A percentile compares a stretch with the other conserved stretches of the same genome.
Evolutionary conservation across 2,888 invertebrate genomes (phyloP).

Genomic region (Amblyteles armatorius): DNA sequence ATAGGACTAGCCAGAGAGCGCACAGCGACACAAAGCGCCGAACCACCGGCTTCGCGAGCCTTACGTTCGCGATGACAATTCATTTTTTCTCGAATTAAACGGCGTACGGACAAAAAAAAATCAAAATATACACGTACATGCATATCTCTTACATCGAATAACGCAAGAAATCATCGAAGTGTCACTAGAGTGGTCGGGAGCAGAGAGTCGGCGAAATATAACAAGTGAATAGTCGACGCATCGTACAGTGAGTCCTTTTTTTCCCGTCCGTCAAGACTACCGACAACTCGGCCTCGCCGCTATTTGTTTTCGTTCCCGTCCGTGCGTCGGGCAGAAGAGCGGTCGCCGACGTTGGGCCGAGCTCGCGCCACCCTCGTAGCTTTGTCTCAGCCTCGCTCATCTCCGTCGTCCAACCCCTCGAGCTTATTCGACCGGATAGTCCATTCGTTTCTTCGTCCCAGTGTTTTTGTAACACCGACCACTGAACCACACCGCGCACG

Average conservation of each 20-base stretch:
- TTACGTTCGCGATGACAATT: slow-evolving; percentile 6
- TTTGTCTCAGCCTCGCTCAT: background rate
- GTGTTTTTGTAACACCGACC: background rate
- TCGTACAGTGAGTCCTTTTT: slow-evolving; percentile 2
- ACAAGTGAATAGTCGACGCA: background rate
- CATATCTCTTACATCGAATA: background rate
- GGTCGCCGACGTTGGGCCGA: background rate
- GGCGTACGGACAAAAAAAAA: background rate
- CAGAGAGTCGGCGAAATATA: background rate
- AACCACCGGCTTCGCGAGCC: slow-evolving; percentile 24
- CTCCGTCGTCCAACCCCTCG: background rate
- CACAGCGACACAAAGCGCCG: slow-evolving; percentile 57
- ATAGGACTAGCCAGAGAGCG: slow-evolving; percentile 40
- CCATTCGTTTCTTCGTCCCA: background rate
- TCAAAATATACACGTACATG: background rate
- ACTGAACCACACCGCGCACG: background rate
- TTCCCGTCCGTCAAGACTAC: background rate
- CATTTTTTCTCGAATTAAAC: background rate
- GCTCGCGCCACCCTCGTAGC: background rate
- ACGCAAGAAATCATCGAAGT: background rate
- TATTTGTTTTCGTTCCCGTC: background rate
- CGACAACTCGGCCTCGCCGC: background rate
- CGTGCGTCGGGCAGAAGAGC: background rate
- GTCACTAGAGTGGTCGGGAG: background rate
- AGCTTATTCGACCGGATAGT: background rate